Conservation (phyloP, 2,888 invertebrate genomes). For the Cheilosia vulpina region DNA sequence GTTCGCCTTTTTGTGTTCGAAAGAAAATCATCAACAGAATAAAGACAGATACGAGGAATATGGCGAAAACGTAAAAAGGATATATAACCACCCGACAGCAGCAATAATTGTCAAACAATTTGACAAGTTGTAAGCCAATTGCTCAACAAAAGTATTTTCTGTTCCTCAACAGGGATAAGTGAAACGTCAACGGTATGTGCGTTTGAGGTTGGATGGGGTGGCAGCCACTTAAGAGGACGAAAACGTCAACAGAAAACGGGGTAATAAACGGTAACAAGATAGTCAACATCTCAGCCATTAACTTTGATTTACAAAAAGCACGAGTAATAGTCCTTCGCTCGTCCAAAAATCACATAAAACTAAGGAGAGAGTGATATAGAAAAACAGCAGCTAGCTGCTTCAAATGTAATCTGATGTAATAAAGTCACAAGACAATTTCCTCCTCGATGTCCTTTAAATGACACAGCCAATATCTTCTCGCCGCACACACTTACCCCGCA, state of each 20-base stretch:
- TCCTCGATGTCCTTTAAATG: slow-evolving; percentile 51
- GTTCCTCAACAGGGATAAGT: slow-evolving; percentile 26
- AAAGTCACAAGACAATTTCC: slow-evolving; percentile 69
- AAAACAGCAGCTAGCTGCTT: slow-evolving; percentile 20
- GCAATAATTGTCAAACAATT: slow-evolving; percentile 73
- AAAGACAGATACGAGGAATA: slow-evolving; percentile 52
- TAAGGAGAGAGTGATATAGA: slow-evolving; percentile 5
- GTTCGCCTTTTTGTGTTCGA: slow-evolving; percentile 16
- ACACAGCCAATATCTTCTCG: slow-evolving; percentile 6
- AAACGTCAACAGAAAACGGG: slow-evolving; percentile 59
- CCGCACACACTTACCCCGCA: not conserved
- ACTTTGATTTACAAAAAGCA: slow-evolving; percentile 66
- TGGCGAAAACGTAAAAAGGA: slow-evolving; percentile 51
- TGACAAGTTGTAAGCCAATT: slow-evolving; percentile 75
- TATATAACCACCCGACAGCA: slow-evolving; percentile 44
- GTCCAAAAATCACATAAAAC: slow-evolving; percentile 69
- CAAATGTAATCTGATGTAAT: slow-evolving; percentile 68
- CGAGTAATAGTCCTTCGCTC: slow-evolving; percentile 57
- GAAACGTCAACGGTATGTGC: not conserved
- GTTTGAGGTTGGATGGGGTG: not conserved
- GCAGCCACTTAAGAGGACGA: slow-evolving; percentile 40
- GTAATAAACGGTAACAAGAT: slow-evolving; percentile 74
- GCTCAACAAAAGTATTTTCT: slow-evolving; percentile 61
- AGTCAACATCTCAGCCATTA: slow-evolving; percentile 72
- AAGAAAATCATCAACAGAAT: slow-evolving; percentile 32